Conservation (phyloP, 1,140 invertebrate species). For the Euschistus heros region DNA sequence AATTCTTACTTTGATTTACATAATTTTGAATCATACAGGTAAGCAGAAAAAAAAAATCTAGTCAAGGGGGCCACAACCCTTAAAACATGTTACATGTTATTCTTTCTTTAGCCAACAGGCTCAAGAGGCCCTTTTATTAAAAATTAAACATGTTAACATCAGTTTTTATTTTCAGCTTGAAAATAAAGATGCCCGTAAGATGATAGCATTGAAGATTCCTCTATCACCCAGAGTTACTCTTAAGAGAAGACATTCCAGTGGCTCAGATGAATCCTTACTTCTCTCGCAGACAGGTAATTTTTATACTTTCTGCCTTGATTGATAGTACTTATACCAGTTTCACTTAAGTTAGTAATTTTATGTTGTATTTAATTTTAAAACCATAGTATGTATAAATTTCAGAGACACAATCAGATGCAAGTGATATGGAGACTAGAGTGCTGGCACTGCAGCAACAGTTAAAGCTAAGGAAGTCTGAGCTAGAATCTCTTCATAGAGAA, state of each 20-base stretch:
- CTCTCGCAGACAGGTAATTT: constrained; percentile 36
- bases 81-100: too few species aligned
- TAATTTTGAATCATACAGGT: too few species aligned
- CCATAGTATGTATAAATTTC: constrained; percentile 12
- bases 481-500: constrained; percentile 40
- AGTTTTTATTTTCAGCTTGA: constrained; percentile 4
- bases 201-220: constrained; percentile 30
- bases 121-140: too few species aligned
- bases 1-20: too few species aligned
- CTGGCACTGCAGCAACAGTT: constrained; percentile 42
- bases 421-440: constrained; percentile 43
- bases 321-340: neutral
- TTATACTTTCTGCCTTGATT: neutral
- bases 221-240: constrained; percentile 30
- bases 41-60: too few species aligned
- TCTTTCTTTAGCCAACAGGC: too few species aligned
- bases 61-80: too few species aligned
- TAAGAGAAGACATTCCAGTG: constrained; percentile 39
- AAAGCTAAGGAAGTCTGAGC: constrained; percentile 38
- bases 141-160: too few species aligned
- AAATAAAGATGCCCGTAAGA: neutral
- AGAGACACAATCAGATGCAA: constrained; percentile 44
- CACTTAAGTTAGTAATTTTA: neutral
- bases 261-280: constrained; percentile 44
- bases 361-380: neutral